Base-by-base conservation (phyloP, 2,113 vertebrate species). In the Mirza zaza region DNA sequence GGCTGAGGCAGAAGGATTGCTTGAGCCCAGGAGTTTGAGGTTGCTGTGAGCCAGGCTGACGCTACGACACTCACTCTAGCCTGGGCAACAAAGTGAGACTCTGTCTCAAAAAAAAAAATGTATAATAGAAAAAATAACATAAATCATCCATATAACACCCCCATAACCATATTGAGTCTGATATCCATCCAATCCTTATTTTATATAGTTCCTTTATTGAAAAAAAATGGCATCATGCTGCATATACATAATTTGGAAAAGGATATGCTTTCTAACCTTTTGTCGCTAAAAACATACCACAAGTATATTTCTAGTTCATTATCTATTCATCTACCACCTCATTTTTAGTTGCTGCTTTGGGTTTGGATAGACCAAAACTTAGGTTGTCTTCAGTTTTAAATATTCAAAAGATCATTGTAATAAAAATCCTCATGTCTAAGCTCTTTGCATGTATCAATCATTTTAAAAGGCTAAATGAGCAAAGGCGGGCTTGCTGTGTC, bases 241-340 rank as follows among this genome's bases (percentile, higher is more conserved):
- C 32, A 87, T 27, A 42, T 20, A 20, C 32, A 76, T 82, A 45
- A 93, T 55, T 96, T 75, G 88, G n/a, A 85, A 94, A 84, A 88
- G 12, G 50, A 55, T 76, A 59, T 42, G 32, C 63, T 76, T 73
- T 68, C 34, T 82, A 80, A 52, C 14, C 9, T 77, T 92, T 50
- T 91, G 42, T 71, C 14, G 18, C 36, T 59, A 48, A 87, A 93
- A 93, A 87, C 12, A 57, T 73, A 68, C 18, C 59, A 82, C n/a
- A 86, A 45, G 52, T 42, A 45, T 81, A 93, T 75, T 77, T 77
- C 52, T 87, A 82, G 50, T 45, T 73, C 36, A 73, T 73, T 73
- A 32, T 4, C 39, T 32, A 65, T 42, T 80, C n/a, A 55, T 55
- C 45, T 68, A 52, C 48, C n/a, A 77, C 20, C 34, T 48, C 39